Evolutionary conservation across 92 coral and sea anemone genomes (phyloP).

Genomic region (Heliopora coerulea): DNA sequence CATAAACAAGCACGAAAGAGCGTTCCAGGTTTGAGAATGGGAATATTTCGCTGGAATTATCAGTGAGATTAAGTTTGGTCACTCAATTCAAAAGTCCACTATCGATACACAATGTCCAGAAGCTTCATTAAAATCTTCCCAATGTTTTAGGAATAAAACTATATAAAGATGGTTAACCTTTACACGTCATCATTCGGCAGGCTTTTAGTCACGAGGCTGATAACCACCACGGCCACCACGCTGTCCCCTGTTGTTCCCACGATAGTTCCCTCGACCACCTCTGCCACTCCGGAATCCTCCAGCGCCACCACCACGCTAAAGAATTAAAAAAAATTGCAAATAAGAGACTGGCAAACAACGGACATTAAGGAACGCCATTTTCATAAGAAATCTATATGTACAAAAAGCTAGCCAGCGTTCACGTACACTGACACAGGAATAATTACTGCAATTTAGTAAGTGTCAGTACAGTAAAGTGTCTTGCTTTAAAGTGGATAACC

Average conservation of each 20-base stretch:
- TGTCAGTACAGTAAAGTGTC: no score
- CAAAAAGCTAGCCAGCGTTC: no score
- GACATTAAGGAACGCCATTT: no score
- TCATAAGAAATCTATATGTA: no score
- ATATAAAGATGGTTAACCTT: conserved; percentile 19
- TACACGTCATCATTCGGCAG: conserved; percentile 3
- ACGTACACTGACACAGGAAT: no score
- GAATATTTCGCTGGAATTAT: background rate
- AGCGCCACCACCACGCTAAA: conserved; percentile 73
- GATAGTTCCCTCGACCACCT: conserved; percentile 57
- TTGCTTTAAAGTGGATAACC: no score
- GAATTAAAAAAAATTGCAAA: background rate
- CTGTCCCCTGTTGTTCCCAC: conserved; percentile 43
- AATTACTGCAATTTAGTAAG: no score
- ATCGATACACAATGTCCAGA: conserved; percentile 64
- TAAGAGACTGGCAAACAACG: no score
- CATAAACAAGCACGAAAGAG: background rate
- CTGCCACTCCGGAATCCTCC: conserved; percentile 72
- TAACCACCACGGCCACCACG: conserved; percentile 66
- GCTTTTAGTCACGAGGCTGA: conserved; percentile 59
- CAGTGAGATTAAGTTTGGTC: background rate
- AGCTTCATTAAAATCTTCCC: conserved; percentile 99
- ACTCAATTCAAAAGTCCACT: conserved; percentile 16
- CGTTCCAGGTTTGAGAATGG: background rate
- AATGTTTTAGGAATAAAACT: conserved; percentile 54